Base-by-base conservation (phyloP, 2,113 vertebrate species). In the Coryphaenoides rupestris region DNA sequence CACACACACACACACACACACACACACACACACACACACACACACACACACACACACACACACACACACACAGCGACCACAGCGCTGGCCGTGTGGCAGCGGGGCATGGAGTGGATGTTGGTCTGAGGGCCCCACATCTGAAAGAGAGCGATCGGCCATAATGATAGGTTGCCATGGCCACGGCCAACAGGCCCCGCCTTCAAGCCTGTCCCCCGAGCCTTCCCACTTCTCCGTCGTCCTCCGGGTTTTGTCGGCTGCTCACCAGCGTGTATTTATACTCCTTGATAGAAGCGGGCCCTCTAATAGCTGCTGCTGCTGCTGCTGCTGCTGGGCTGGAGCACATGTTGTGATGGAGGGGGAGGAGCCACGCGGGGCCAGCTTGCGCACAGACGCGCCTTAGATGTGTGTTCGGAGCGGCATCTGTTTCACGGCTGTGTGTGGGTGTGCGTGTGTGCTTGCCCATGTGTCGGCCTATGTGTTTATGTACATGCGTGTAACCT, bases 91-190 rank as follows among this genome's bases (percentile, higher is more conserved):
- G 62, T 24, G 26, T 54, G 61, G 75, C 72, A 72, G 68, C 1
- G 21, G 74, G 81, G 65, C 62, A 53, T 77, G 75, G 58, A 66
- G 26, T 17, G 49, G 70, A 77, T 77, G 53, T 50, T n/a, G 47
- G 49, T 55, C 45, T 40, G 33, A 40, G 33, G 24, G 55, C 49
- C 60, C 84, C 87, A 82, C 85, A 86, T 82, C 75, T 66, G 80
- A 58, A 57, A 16, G 17, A 79, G 72, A 49, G 63, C 19, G 28
- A 59, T 57, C 10, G 57, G 63, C 72, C 46, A 1, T 90, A 90
- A 90, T 89, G 75, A 90, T 56, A 89, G 85, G 73, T 69, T 49
- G 1, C 45, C 19, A 10, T 45, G 50, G 65, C n/a, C n/a, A n/a
- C 65, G 65, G 56, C 68, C 55, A n/a, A 9, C 6, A 14, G 58